These are phyloP conservation scores for Balearica regulorum DNA, from an alignment of 2,797 vertebrate genomes.

Conservation along the genomic window DNA sequence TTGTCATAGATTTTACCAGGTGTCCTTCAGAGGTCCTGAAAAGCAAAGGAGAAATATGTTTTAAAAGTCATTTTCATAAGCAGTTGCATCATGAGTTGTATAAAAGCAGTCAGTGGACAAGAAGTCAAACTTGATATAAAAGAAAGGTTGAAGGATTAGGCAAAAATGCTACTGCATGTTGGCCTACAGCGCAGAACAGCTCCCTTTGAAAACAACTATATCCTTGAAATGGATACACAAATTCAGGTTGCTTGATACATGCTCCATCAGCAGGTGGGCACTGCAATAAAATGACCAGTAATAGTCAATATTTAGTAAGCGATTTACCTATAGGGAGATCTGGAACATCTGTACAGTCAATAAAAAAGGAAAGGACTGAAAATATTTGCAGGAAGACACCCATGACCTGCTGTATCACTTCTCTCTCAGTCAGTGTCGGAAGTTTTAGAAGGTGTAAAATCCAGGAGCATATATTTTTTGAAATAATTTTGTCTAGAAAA, in stretches of 20 bases:
- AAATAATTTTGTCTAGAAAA: not conserved
- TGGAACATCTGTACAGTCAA: not conserved
- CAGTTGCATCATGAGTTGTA: not conserved
- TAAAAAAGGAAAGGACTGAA: not conserved
- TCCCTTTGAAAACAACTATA: not conserved
- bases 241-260: not conserved
- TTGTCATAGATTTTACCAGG: constrained; percentile 46
- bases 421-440: not conserved
- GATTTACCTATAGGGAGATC: not conserved
- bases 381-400: not conserved
- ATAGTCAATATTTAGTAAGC: not conserved
- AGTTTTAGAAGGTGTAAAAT: not conserved
- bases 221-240: not conserved
- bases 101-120: not conserved
- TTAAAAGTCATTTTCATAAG: not conserved
- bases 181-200: not conserved
- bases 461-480: not conserved
- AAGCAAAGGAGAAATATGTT: constrained; percentile 45
- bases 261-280: not conserved
- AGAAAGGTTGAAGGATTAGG: not conserved
- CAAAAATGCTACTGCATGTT: not conserved
- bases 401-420: accelerated
- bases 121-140: not conserved
- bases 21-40: constrained; percentile 87
- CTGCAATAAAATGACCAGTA: not conserved